Conservation (phyloP, 2,888 invertebrate genomes). For the Opisthograptis luteolata region DNA sequence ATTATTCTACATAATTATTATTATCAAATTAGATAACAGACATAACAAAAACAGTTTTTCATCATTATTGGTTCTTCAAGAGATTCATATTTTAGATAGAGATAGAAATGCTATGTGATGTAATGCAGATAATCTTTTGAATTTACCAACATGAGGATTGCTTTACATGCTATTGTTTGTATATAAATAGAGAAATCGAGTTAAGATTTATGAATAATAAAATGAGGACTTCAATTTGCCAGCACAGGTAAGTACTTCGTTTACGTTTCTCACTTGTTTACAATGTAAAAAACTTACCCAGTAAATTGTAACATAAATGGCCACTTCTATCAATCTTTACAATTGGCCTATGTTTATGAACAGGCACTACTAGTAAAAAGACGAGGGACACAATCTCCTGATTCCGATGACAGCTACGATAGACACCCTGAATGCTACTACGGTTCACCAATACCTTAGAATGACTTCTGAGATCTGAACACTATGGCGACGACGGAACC, state of each 20-base stretch:
- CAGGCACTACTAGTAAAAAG: conserved; percentile 28
- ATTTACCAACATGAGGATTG: too few species aligned
- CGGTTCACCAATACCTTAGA: conserved; percentile 62
- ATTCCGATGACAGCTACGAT: conserved; percentile 65
- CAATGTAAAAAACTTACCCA: conserved; percentile 27
- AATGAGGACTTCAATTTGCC: neutral
- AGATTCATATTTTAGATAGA: neutral
- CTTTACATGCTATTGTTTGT: too few species aligned
- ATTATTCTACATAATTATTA: too few species aligned
- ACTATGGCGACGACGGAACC: conserved; percentile 72
- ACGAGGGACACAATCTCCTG: conserved; percentile 17
- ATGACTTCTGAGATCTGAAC: conserved; percentile 70
- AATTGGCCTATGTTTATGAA: conserved; percentile 5
- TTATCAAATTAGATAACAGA: too few species aligned
- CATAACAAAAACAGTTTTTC: too few species aligned
- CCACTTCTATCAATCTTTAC: conserved; percentile 20
- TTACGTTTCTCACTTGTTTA: conserved; percentile 20
- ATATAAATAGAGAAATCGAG: too few species aligned
- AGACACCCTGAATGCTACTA: conserved; percentile 69
- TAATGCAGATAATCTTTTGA: too few species aligned
- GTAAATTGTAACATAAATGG: conserved; percentile 7
- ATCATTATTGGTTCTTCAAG: too few species aligned
- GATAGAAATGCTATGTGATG: neutral
- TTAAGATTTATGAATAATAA: neutral
- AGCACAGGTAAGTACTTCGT: neutral